These are phyloP conservation scores for Cyphomyrus discorhynchus DNA, from an alignment of 2,113 vertebrate genomes.

Conservation along the genomic window DNA sequence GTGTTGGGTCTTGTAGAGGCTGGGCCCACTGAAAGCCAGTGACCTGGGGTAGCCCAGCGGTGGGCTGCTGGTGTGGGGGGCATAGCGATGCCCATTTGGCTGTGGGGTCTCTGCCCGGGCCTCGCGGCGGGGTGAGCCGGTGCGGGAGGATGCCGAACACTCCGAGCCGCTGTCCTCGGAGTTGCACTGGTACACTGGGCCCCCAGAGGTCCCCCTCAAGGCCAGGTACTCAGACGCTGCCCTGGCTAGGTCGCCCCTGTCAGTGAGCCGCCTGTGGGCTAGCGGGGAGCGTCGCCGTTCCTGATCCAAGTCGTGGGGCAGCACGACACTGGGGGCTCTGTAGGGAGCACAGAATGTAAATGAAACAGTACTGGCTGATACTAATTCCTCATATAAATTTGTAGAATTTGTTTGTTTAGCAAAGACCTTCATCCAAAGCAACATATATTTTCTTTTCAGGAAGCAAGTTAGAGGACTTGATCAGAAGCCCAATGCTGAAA, in stretches of 20 bases:
- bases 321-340: constrained; percentile 61
- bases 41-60: constrained; percentile 29
- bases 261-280: constrained; percentile 64
- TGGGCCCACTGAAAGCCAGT: constrained; percentile 29
- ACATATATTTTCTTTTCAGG: neutral
- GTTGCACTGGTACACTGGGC: constrained; percentile 45
- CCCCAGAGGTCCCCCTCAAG: constrained; percentile 31
- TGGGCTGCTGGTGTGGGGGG: constrained; percentile 27
- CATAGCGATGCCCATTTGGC: constrained; percentile 36
- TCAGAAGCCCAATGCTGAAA: neutral
- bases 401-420: neutral
- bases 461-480: neutral
- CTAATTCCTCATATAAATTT: neutral
- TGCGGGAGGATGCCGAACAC: constrained; percentile 63
- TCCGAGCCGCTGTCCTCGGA: constrained; percentile 75
- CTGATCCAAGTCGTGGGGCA: constrained; percentile 40
- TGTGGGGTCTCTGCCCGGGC: constrained; percentile 33
- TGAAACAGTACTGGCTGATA: neutral
- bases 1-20: constrained; percentile 44
- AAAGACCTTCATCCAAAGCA: neutral
- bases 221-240: constrained; percentile 49
- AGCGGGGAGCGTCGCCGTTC: constrained; percentile 57
- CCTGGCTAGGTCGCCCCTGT: constrained; percentile 47
- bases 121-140: constrained; percentile 56
- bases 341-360: neutral